phyloP scores from a whole-genome alignment of 1,140 invertebrate genomes.

The Leptopilina boulardi region DNA sequence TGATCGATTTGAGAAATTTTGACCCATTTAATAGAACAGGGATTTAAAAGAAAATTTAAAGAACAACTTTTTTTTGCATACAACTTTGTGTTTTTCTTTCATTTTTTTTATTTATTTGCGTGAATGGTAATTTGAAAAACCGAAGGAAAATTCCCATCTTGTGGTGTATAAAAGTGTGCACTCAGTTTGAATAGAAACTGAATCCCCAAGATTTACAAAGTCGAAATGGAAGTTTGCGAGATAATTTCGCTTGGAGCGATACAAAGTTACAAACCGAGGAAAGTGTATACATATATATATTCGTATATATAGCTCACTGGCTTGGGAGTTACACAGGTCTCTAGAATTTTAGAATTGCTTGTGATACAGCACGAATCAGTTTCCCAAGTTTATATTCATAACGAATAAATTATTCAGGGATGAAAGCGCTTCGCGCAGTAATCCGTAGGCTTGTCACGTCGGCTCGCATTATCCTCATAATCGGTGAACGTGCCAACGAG shows the following conservation, averaged over 20 bases:
- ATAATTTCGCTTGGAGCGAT: not conserved
- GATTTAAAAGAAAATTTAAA: too few species aligned
- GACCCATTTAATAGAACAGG: too few species aligned
- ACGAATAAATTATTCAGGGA: conserved; percentile 51
- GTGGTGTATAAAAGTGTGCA: not conserved
- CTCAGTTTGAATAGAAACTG: not conserved
- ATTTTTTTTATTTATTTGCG: not conserved
- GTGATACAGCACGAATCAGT: conserved; percentile 41
- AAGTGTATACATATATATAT: too few species aligned
- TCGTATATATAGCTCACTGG: not conserved
- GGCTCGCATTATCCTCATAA: conserved; percentile 47
- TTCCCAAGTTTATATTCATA: conserved; percentile 47
- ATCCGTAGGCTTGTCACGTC: conserved; percentile 50
- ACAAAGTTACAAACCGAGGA: conserved; percentile 12
- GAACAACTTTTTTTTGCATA: too few species aligned
- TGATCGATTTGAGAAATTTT: too few species aligned
- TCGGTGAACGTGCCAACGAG: conserved; percentile 46
- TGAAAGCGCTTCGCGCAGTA: conserved; percentile 20
- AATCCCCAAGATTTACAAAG: not conserved
- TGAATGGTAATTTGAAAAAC: not conserved
- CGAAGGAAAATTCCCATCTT: not conserved
- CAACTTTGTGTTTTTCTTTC: too few species aligned
- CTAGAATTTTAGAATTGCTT: not conserved
- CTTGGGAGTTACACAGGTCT: not conserved
- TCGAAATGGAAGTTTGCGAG: not conserved